A percentile compares a stretch with the other conserved stretches of the same genome.
phyloP scores from a whole-genome alignment of 64 coral and sea anemone species.

The Actinia tenebrosa region DNA sequence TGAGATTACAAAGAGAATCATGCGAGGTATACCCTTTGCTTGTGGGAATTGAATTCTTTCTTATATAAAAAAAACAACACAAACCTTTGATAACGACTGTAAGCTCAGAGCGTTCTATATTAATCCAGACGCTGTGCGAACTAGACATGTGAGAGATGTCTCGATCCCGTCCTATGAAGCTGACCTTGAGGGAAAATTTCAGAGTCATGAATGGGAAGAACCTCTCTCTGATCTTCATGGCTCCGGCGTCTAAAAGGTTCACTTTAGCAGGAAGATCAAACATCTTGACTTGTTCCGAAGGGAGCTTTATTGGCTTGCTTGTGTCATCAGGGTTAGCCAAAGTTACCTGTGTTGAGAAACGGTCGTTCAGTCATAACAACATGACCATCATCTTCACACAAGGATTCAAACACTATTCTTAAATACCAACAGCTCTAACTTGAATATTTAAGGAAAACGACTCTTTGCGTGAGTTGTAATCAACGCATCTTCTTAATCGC shows the following conservation, averaged over 20 bases:
- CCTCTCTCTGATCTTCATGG: conserved; percentile 47
- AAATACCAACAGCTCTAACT: no score
- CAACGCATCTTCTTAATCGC: no score
- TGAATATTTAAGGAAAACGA: no score
- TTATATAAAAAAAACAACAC: no score
- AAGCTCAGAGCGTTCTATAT: conserved; percentile 69
- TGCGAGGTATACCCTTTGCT: no score
- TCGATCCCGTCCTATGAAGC: conserved; percentile 49
- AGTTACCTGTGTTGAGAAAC: neutral
- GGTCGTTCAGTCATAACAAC: neutral
- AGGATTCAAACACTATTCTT: no score
- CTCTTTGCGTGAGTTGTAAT: no score
- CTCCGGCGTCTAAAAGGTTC: conserved; percentile 22
- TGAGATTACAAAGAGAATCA: no score
- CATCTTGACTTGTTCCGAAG: neutral
- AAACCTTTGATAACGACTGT: conserved; percentile 61
- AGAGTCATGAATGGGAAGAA: conserved; percentile 61
- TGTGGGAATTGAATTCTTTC: no score
- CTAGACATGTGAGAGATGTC: conserved; percentile 44
- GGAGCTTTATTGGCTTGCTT: conserved; percentile 39
- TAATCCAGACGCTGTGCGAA: conserved; percentile 41
- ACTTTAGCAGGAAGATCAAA: conserved; percentile 9
- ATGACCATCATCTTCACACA: no score
- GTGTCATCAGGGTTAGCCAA: conserved; percentile 24
- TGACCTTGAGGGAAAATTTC: conserved; percentile 49